Conservation (phyloP, 2,797 vertebrate species). For the Mus caroli region DNA sequence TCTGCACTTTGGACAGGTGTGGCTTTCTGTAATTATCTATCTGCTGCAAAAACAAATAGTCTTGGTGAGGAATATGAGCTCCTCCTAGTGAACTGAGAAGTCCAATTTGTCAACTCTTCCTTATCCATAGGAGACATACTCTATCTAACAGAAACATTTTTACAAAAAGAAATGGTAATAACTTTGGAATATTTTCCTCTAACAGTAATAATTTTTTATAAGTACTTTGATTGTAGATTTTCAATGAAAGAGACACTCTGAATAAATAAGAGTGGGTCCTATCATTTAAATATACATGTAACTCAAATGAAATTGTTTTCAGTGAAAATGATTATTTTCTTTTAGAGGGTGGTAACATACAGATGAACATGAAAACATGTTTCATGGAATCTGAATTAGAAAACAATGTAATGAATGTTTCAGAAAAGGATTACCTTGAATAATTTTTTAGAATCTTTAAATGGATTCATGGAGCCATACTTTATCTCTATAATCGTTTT, state of each 20-base stretch:
- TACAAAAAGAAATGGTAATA: neutral
- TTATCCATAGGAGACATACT: neutral
- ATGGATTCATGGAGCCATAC: neutral
- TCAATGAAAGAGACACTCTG: constrained; percentile 52
- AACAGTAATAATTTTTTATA: neutral
- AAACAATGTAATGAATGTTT: neutral
- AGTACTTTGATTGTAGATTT: constrained; percentile 30
- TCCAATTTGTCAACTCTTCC: neutral
- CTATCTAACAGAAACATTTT: neutral
- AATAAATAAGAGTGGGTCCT: neutral
- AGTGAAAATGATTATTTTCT: neutral
- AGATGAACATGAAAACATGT: neutral
- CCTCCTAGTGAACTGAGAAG: neutral
- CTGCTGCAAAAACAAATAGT: neutral
- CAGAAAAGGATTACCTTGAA: neutral
- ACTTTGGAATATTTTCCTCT: neutral
- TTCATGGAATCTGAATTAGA: neutral
- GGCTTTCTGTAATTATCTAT: neutral
- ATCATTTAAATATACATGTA: neutral
- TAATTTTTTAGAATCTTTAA: neutral
- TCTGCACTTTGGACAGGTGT: neutral
- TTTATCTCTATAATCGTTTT: neutral
- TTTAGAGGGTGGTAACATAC: no score
- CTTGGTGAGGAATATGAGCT: neutral
- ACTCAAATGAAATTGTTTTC: neutral